These are phyloP conservation scores for Tyria jacobaeae DNA, from an alignment of 2,888 invertebrate genomes.

Conservation along the genomic window DNA sequence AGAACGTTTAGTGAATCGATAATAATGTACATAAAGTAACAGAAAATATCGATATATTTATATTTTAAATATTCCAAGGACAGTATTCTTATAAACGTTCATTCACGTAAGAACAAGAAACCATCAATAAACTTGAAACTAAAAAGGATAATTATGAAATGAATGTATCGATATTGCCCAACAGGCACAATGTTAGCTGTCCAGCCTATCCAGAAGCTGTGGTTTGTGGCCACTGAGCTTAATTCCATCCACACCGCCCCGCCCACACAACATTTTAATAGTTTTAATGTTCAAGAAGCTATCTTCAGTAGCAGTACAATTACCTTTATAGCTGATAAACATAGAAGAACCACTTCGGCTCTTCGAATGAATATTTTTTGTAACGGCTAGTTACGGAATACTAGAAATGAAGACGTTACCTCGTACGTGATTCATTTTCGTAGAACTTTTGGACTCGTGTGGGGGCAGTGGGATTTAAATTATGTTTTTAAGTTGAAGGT, in stretches of 20 bases:
- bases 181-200: constrained; percentile 64
- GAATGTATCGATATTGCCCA: constrained; percentile 61
- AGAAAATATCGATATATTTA: background rate
- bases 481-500: constrained; percentile 25
- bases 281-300: constrained; percentile 75
- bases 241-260: constrained; percentile 71
- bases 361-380: constrained; percentile 51
- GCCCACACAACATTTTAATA: constrained; percentile 79
- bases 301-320: constrained; percentile 55
- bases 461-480: constrained; percentile 45
- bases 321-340: constrained; percentile 54
- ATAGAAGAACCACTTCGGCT: constrained; percentile 20
- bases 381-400: constrained; percentile 51
- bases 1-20: too few species aligned
- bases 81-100: background rate
- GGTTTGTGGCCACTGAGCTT: constrained; percentile 78
- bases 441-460: constrained; percentile 45
- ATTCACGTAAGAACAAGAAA: constrained; percentile 12
- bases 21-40: too few species aligned
- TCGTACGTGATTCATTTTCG: constrained; percentile 58
- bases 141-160: constrained; percentile 61
- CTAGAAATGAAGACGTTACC: constrained; percentile 60
- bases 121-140: constrained; percentile 19
- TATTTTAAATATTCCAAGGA: background rate
- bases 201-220: constrained; percentile 79